These are phyloP conservation scores for Microchrysa polita DNA, from an alignment of 2,888 invertebrate species.

Conservation along the genomic window DNA sequence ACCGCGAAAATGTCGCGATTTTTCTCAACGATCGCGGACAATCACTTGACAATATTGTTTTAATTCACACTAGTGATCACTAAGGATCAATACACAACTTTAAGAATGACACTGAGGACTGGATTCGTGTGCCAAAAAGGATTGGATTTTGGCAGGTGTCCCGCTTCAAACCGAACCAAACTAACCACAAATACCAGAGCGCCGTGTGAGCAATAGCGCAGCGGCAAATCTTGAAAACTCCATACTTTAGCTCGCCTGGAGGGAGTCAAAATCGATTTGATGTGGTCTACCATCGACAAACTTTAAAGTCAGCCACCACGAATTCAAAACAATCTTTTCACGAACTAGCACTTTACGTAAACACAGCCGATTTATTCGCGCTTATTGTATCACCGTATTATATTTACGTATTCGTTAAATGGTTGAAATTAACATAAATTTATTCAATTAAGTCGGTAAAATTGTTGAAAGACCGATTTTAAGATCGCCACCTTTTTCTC, in stretches of 20 bases:
- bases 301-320: not conserved
- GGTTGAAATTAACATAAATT: slow-evolving; percentile 15
- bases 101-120: no score
- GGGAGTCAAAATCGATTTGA: slow-evolving; percentile 40
- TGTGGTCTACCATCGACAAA: slow-evolving; percentile 6
- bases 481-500: slow-evolving; percentile 43
- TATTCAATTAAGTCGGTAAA: slow-evolving; percentile 17
- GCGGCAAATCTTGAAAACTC: slow-evolving; percentile 38
- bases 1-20: slow-evolving; percentile 40
- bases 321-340: slow-evolving; percentile 12
- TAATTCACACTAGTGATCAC: not conserved
- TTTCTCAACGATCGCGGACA: not conserved
- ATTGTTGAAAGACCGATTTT: slow-evolving; percentile 34
- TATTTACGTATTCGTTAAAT: not conserved
- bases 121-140: no score
- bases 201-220: slow-evolving; percentile 31
- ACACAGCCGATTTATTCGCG: not conserved
- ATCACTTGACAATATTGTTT: not conserved
- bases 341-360: not conserved
- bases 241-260: slow-evolving; percentile 30
- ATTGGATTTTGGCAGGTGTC: slow-evolving; percentile 48
- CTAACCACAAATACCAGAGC: slow-evolving; percentile 44
- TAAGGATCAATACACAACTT: not conserved
- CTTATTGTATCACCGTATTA: not conserved
- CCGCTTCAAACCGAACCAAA: slow-evolving; percentile 48